Conservation (phyloP, 2,888 invertebrate genomes). For the Cinara cedri region DNA sequence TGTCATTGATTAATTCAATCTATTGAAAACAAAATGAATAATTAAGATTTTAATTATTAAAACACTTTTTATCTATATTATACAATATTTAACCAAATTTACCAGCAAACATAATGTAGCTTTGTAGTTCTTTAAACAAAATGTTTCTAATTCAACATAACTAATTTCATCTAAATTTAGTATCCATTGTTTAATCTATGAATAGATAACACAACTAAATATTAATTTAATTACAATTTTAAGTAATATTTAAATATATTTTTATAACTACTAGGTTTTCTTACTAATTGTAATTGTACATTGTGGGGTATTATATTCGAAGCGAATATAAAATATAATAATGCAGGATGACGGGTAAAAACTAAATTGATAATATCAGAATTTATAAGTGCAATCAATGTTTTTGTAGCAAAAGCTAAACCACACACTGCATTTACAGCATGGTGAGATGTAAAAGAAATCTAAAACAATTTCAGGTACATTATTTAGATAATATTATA, state of each 20-base stretch:
- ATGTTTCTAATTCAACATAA: conserved; percentile 33
- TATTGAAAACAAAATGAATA: neutral
- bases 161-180: conserved; percentile 39
- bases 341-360: conserved; percentile 44
- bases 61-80: neutral
- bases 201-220: neutral
- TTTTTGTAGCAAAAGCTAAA: conserved; percentile 39
- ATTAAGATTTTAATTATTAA: neutral
- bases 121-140: conserved; percentile 36
- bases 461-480: neutral
- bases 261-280: neutral
- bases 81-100: neutral
- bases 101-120: conserved; percentile 49
- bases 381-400: conserved; percentile 32
- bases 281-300: conserved; percentile 38
- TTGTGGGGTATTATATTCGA: conserved; percentile 30
- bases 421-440: conserved; percentile 37
- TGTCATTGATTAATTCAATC: conserved; percentile 33
- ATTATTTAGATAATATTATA: neutral
- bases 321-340: conserved; percentile 45
- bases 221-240: too few species aligned
- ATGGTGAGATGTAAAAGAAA: conserved; percentile 40
- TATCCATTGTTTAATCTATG: conserved; percentile 43
- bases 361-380: conserved; percentile 7
- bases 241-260: neutral